Evolutionary conservation across 2,888 invertebrate genomes (phyloP), one percentile per base, ranked within the genome.

Genomic region (Melinaea marsaeus): DNA sequence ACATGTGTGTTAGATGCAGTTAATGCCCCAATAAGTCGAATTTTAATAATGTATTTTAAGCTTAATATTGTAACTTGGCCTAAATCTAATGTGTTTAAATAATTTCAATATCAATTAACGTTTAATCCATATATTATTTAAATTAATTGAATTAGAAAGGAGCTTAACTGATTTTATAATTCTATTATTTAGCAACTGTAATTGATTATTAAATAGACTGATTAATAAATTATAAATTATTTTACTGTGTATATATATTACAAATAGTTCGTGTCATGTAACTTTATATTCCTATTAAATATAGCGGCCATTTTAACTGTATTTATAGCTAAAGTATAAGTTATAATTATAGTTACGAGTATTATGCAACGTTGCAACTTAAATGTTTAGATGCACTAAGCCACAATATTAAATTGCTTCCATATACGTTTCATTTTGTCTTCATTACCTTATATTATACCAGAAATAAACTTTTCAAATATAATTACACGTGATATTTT

Each of bases 131-230:
- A 42, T 37, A 42, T 37, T 55, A 13, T 51, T 46, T 45, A 7
- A 37, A 42, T 42, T 42, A 45, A 47, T 45, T 48, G 5, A 55
- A 61, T 63, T 55, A 58, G n/a, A 57, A 61, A 62, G 57, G 60
- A 63, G 68, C 66, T 66, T 66, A 54, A 60, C 46, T 62, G 32
- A 60, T 66, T 66, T 67, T 59, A 60, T 47, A 66, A 63, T 64
- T 61, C 35, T 33, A 55, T 60, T 69, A 63, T 68, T 66, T 73
- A 75, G 73, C 69, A 68, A 76, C 79, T 79, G 60, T 60, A 54
- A 61, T 60, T 64, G 58, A 61, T 67, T 57, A 66, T 86, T 83
- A 80, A 72, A 86, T 87, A 86, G 87, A 88, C 87, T 88, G 87
- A 88, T 83, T 85, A 80, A 74, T 77, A 82, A 84, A 78, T 76